Conservation (phyloP, 2,797 vertebrate species). For the Pangasius krempfi region DNA sequence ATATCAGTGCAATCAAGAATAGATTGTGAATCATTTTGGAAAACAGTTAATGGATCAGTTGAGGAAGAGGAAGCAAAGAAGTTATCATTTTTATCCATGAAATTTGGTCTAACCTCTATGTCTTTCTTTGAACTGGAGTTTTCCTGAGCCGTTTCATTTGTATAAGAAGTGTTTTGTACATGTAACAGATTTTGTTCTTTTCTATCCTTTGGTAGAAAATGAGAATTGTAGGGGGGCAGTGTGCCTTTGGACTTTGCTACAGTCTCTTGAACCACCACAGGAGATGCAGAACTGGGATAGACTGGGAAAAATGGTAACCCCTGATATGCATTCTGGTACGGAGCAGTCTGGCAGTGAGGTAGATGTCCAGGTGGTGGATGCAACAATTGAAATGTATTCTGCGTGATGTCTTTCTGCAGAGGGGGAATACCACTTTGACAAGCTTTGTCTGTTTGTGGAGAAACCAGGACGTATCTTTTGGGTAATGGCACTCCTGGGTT, state of each 20-base stretch:
- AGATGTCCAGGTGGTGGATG: not conserved
- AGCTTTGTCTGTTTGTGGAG: not conserved
- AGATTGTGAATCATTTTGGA: not conserved
- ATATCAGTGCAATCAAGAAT: not conserved
- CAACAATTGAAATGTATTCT: not conserved
- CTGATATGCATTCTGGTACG: not conserved
- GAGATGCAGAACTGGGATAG: not conserved
- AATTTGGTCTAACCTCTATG: not conserved
- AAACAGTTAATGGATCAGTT: not conserved
- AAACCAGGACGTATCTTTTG: not conserved
- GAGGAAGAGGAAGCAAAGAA: not conserved
- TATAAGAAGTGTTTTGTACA: not conserved
- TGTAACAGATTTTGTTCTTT: not conserved
- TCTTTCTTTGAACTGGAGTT: not conserved
- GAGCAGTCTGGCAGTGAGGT: not conserved
- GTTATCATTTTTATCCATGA: not conserved
- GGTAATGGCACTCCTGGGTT: not conserved
- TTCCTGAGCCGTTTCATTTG: not conserved
- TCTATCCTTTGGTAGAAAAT: not conserved
- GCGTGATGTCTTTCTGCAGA: not conserved
- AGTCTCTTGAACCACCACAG: not conserved
- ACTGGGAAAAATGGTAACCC: not conserved
- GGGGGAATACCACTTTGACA: not conserved
- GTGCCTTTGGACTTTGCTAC: not conserved
- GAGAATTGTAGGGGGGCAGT: not conserved